Percentiles rank a stretch among this genome's conserved stretches.
phyloP scores from a whole-genome alignment of 2,113 vertebrate genomes.

The Mixornis gularis region DNA sequence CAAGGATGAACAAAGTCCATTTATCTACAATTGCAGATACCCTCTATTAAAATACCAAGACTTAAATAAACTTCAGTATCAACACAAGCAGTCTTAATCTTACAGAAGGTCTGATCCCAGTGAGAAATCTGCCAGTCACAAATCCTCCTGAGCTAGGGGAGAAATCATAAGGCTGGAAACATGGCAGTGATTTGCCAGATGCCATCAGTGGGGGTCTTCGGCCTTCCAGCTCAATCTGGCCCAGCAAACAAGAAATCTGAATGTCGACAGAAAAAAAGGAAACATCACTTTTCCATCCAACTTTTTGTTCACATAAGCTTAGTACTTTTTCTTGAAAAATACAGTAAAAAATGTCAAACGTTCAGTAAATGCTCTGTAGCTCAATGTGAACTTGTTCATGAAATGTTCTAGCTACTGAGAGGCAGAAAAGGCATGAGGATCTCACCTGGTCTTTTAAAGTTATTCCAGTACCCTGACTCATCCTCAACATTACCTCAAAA shows the following conservation, averaged over 20 bases:
- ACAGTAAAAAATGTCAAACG: not conserved
- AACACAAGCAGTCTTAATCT: not conserved
- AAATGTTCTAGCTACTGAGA: not conserved
- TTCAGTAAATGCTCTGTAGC: not conserved
- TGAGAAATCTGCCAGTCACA: constrained; percentile 92
- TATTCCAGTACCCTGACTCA: not conserved
- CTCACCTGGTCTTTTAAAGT: not conserved
- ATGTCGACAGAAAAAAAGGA: not conserved
- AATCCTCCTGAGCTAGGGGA: constrained; percentile 90
- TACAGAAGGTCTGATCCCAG: constrained; percentile 92
- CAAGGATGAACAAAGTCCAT: not conserved
- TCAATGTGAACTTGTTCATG: not conserved
- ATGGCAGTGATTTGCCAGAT: constrained; percentile 93
- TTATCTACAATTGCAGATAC: not conserved
- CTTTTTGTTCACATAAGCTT: not conserved
- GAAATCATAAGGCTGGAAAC: constrained; percentile 91
- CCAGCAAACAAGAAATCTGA: constrained; percentile 94
- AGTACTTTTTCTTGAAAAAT: not conserved
- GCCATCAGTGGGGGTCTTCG: constrained; percentile 94
- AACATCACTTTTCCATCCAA: not conserved
- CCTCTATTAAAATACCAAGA: not conserved
- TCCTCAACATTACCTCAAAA: not conserved
- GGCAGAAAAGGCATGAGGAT: not conserved
- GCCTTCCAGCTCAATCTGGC: constrained; percentile 96
- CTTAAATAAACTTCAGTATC: not conserved